phyloP scores from a whole-genome alignment of 2,797 vertebrate genomes.

The Cyprinodon diabolis region DNA sequence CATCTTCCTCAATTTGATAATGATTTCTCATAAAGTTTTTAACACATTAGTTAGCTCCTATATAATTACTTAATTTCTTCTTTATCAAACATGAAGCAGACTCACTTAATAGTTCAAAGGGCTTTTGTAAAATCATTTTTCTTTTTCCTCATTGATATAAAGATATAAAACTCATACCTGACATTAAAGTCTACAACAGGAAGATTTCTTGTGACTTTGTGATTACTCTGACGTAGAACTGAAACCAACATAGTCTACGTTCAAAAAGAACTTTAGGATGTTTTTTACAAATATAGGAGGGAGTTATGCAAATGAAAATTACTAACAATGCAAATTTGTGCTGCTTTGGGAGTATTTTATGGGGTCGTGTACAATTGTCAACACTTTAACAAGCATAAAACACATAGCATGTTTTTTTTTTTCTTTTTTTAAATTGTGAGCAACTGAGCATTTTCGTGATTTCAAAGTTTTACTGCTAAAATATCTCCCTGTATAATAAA shows the following conservation, averaged over 20 bases:
- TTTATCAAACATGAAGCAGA: not conserved
- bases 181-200: not conserved
- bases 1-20: constrained; percentile 40
- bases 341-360: too few species aligned
- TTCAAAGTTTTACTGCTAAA: too few species aligned
- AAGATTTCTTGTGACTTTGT: not conserved
- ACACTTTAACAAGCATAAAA: too few species aligned
- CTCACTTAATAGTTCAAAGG: not conserved
- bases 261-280: not conserved
- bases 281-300: not conserved
- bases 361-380: too few species aligned
- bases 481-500: too few species aligned
- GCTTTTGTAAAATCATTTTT: not conserved
- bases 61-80: not conserved
- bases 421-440: too few species aligned
- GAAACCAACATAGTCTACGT: not conserved
- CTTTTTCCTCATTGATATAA: not conserved
- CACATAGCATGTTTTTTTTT: too few species aligned
- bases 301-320: too few species aligned
- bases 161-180: not conserved
- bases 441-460: too few species aligned
- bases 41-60: not conserved
- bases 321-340: too few species aligned
- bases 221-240: not conserved
- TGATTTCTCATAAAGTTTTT: not conserved